These are phyloP conservation scores for Drosophila trapezifrons DNA, from an alignment of 1,140 invertebrate species.

Conservation along the genomic window DNA sequence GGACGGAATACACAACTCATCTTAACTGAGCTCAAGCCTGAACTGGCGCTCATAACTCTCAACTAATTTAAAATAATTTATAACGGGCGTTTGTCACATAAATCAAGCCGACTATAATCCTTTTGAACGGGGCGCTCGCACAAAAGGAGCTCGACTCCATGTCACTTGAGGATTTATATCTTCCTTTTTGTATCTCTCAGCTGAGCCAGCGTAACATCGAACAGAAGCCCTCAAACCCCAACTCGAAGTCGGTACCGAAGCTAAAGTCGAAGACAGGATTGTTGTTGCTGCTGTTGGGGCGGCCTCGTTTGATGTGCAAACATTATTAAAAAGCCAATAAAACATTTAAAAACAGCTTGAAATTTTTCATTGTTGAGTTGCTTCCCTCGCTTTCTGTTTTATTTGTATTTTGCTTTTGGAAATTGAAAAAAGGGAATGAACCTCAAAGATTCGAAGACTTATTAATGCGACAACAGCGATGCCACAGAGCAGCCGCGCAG, in stretches of 20 bases:
- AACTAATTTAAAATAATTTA: conserved; percentile 80
- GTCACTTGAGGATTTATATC: conserved; percentile 81
- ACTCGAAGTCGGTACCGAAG: conserved; percentile 4
- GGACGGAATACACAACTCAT: too few relatives aligned
- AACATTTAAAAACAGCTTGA: conserved; percentile 83
- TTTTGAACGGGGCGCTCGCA: conserved; percentile 44
- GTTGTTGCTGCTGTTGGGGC: conserved; percentile 38
- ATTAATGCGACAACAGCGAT: conserved; percentile 74
- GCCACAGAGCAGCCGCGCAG: conserved; percentile 56
- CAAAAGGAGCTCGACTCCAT: conserved; percentile 73
- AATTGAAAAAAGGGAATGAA: conserved; percentile 58
- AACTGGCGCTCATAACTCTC: too few relatives aligned
- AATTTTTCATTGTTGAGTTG: conserved; percentile 77
- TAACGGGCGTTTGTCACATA: conserved; percentile 68
- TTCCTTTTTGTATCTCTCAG: conserved; percentile 71
- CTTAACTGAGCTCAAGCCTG: too few relatives aligned
- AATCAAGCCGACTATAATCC: conserved; percentile 75
- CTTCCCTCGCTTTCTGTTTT: conserved; percentile 41
- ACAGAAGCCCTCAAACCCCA: conserved; percentile 45
- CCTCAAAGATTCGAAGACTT: conserved; percentile 60
- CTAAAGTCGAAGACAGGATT: conserved; percentile 27
- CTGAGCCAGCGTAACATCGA: conserved; percentile 66
- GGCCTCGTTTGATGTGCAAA: conserved; percentile 75
- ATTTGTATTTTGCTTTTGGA: conserved; percentile 57
- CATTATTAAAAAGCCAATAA: conserved; percentile 82